Percentiles rank a stretch among this genome's conserved stretches.
These are phyloP conservation scores for Dolichopus griseipennis DNA, from an alignment of 2,888 invertebrate species.

Conservation along the genomic window DNA sequence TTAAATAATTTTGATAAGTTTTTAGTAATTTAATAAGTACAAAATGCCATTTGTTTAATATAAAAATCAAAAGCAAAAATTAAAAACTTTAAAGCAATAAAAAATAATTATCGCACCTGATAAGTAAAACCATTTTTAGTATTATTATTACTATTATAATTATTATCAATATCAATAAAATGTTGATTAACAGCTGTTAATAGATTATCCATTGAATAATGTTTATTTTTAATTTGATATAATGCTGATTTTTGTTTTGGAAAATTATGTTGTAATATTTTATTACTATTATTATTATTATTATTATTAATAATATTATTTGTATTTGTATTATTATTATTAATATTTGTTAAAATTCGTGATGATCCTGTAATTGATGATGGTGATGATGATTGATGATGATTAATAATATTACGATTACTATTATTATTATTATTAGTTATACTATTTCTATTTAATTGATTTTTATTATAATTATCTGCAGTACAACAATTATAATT, in stretches of 20 bases:
- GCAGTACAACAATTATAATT: neutral
- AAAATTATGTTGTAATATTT: neutral
- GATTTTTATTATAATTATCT: neutral
- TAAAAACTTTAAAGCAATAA: too few species aligned
- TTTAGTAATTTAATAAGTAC: too few species aligned
- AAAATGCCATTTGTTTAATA: neutral
- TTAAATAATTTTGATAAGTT: too few species aligned
- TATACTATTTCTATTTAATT: neutral
- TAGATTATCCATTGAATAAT: conserved; percentile 14
- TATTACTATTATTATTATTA: neutral
- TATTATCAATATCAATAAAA: neutral
- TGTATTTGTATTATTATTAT: neutral
- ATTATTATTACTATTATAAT: neutral
- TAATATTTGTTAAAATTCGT: neutral
- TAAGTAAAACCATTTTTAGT: neutral
- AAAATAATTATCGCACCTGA: neutral
- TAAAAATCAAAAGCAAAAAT: too few species aligned
- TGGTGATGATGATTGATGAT: neutral
- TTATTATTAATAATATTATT: neutral
- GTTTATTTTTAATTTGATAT: conserved; percentile 11
- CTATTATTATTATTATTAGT: neutral
- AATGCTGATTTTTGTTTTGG: conserved; percentile 12
- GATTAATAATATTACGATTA: conserved; percentile 5
- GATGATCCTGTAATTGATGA: neutral
- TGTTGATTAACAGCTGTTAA: conserved; percentile 5